A percentile compares a stretch with the other conserved stretches of the same genome.
These are phyloP conservation scores for Carassius carassius DNA, from an alignment of 2,113 vertebrate genomes.

Conservation along the genomic window DNA sequence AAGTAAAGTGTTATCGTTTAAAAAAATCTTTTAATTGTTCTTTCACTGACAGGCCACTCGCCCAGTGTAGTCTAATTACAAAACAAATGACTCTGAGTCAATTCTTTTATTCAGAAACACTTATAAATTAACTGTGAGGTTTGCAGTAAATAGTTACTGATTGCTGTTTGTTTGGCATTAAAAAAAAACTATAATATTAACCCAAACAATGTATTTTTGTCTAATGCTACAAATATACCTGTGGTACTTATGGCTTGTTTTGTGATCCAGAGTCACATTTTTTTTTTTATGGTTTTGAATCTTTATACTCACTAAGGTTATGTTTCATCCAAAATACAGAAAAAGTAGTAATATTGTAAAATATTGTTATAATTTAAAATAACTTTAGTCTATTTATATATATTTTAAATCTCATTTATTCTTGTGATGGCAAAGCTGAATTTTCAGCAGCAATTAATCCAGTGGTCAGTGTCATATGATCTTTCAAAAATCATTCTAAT, in stretches of 20 bases:
- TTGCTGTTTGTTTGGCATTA: neutral
- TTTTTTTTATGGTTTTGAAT: neutral
- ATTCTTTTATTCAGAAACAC: neutral
- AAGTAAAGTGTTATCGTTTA: neutral
- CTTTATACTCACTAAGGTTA: neutral
- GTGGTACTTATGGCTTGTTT: no score
- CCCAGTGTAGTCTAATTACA: neutral
- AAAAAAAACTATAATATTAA: no score
- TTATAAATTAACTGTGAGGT: neutral
- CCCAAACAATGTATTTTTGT: no score
- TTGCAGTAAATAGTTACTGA: neutral
- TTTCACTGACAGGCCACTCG: neutral
- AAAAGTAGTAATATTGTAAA: neutral
- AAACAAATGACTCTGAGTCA: neutral
- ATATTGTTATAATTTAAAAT: neutral
- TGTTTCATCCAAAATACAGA: neutral
- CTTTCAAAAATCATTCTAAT: neutral
- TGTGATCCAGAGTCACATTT: no score
- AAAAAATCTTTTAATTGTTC: neutral
- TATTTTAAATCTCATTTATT: neutral
- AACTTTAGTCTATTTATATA: neutral
- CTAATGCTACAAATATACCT: no score
- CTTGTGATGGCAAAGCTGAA: neutral
- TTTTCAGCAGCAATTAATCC: neutral
- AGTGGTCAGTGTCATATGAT: neutral